Evolutionary conservation across 2,113 vertebrate species (phyloP), one percentile per base, ranked within the genome.

Genomic region (Platysteira castanea): DNA sequence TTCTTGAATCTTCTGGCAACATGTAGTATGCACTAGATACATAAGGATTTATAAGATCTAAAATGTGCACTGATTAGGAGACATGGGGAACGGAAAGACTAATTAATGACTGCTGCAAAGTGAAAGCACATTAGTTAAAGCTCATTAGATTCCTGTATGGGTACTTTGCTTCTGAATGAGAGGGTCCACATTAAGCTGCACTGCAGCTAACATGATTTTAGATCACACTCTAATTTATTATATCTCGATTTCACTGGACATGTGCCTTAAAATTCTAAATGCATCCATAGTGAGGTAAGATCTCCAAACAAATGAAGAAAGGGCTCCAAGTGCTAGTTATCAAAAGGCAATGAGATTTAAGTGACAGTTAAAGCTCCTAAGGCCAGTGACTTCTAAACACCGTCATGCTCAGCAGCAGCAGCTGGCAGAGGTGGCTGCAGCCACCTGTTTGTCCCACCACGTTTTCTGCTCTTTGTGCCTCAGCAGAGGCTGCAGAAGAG

Each of bases 31-130:
- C 8, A 41, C 22, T 89, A 56, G 41, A 15, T 14, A 12, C 5
- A 20, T 24, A 39, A 87, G 31, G 28, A 64, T 57, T 31, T 9
- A 35, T 30, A 60, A 87, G 70, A 78, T 12, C 41, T 79, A 47
- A 71, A 90, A n/a, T 35, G 46, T 90, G 50, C 47, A 46, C 20
- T 52, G 50, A 93, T 74, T 81, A 89, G 69, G 24, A 26, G 53
- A 47, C 49, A 69, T 9, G 5, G 15, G 46, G 49, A 94, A 82
- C 30, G 12, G n/a, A 79, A 89, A 50, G 31, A 54, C 65, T 93
- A 91, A 95, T 87, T 89, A 82, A 93, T 80, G 60, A 68, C n/a
- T 77, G 33, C 27, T 46, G 49, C 21, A 91, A 81, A 92, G 46
- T 60, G 47, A 87, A 71, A 87, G 81, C n/a, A 73, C 28, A 57